Evolutionary conservation across 2,113 vertebrate genomes (phyloP).

Genomic region (Callospermophilus lateralis): DNA sequence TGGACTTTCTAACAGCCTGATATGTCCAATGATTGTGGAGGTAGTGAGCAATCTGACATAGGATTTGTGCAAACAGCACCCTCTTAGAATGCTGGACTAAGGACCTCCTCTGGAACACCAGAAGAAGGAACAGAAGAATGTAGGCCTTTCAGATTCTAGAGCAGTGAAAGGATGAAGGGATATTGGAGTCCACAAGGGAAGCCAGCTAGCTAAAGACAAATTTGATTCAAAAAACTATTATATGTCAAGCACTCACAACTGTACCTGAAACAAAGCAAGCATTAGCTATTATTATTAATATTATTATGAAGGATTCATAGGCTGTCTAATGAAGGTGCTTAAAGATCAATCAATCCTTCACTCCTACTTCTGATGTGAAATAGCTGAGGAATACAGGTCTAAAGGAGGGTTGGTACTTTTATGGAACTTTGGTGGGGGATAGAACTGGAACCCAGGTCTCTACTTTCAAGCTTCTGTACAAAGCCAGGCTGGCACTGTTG

Average conservation of each 20-base stretch:
- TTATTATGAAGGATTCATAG: background rate
- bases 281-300: slow-evolving; percentile 8
- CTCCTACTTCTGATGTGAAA: background rate
- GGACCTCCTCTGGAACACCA: background rate
- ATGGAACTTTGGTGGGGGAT: background rate
- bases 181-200: background rate
- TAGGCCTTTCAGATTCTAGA: background rate
- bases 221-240: background rate
- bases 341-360: background rate
- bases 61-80: slow-evolving; percentile 6
- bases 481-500: background rate
- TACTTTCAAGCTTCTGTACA: background rate
- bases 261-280: background rate
- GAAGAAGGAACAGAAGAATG: background rate
- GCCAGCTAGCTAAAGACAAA: slow-evolving; percentile 28
- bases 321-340: slow-evolving; percentile 18
- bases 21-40: background rate
- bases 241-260: background rate
- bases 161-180: background rate
- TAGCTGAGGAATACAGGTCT: background rate
- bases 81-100: slow-evolving; percentile 48
- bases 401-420: background rate
- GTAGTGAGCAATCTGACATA: background rate
- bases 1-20: slow-evolving; percentile 9
- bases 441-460: background rate